A percentile compares a stretch with the other conserved stretches of the same genome.
These are phyloP conservation scores for Bhutanitis thaidina DNA, from an alignment of 2,888 invertebrate genomes.

Conservation along the genomic window DNA sequence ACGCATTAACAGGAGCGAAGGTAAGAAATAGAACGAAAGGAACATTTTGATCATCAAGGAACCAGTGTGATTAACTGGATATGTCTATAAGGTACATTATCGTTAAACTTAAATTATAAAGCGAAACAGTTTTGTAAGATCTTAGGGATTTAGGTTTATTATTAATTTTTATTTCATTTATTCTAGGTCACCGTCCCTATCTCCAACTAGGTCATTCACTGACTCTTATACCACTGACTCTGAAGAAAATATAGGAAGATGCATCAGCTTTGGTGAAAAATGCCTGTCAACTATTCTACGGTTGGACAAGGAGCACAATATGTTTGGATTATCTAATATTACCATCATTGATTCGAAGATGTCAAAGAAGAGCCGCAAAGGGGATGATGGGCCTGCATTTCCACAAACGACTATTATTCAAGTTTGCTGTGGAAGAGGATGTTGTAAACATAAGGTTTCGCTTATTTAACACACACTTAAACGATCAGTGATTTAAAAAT, in stretches of 20 bases:
- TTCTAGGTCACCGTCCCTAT: constrained; percentile 52
- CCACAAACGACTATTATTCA: constrained; percentile 69
- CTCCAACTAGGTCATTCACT: constrained; percentile 29
- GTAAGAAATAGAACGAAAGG: constrained; percentile 34
- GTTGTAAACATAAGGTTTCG: constrained; percentile 51
- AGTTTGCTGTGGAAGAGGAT: constrained; percentile 48
- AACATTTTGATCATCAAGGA: constrained; percentile 6
- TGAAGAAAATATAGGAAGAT: constrained; percentile 31
- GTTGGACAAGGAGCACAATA: constrained; percentile 65
- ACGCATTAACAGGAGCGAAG: constrained; percentile 65
- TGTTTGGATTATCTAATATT: constrained; percentile 67
- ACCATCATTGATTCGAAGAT: constrained; percentile 47
- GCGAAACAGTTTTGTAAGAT: neutral
- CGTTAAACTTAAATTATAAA: no score
- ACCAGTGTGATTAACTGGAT: neutral
- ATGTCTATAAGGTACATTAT: constrained; percentile 13
- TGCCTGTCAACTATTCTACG: constrained; percentile 62
- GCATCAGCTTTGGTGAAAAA: constrained; percentile 44
- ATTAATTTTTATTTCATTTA: neutral
- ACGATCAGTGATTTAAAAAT: no score
- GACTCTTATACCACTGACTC: constrained; percentile 48
- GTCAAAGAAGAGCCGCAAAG: constrained; percentile 46
- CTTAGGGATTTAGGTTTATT: neutral
- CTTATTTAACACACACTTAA: no score
- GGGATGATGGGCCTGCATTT: constrained; percentile 54